phyloP scores from a whole-genome alignment of 2,888 invertebrate genomes.

The Oligia fasciuncula region DNA sequence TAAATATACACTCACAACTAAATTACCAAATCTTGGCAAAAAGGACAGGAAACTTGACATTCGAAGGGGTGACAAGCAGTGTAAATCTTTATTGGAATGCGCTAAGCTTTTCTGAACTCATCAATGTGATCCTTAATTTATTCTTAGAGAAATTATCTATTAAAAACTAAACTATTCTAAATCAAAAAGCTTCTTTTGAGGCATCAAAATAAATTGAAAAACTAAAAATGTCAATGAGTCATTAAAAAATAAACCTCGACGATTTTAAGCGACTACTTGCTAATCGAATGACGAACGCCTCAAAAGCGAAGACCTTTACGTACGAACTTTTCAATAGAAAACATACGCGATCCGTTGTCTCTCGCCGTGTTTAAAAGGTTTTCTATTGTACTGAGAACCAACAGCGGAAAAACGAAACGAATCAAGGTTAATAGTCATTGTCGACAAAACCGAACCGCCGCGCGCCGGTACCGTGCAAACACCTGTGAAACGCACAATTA shows the following conservation, averaged over 20 bases:
- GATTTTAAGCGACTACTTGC: slow-evolving; percentile 10
- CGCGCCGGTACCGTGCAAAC: slow-evolving; percentile 17
- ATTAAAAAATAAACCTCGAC: slow-evolving; percentile 1
- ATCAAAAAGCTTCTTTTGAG: background rate
- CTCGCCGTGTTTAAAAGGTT: slow-evolving; percentile 49
- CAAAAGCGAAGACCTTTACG: slow-evolving; percentile 10
- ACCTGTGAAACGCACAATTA: slow-evolving; percentile 51
- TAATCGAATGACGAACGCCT: slow-evolving; percentile 31
- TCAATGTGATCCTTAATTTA: background rate
- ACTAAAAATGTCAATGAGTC: background rate
- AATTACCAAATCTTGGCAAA: background rate
- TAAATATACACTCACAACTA: background rate
- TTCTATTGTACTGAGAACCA: slow-evolving; percentile 32
- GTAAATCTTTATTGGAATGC: background rate
- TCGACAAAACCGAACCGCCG: slow-evolving; percentile 28
- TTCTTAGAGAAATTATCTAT: background rate
- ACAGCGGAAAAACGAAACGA: slow-evolving; percentile 48
- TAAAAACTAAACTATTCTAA: background rate
- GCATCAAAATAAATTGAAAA: slow-evolving; percentile 1
- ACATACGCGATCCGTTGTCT: slow-evolving; percentile 48
- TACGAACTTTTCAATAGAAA: slow-evolving; percentile 29
- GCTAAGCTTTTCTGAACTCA: background rate
- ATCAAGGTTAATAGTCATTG: slow-evolving; percentile 61
- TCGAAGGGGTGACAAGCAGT: background rate
- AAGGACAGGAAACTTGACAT: background rate